phyloP scores from a whole-genome alignment of 2,113 vertebrate genomes.

The Willisornis vidua region DNA sequence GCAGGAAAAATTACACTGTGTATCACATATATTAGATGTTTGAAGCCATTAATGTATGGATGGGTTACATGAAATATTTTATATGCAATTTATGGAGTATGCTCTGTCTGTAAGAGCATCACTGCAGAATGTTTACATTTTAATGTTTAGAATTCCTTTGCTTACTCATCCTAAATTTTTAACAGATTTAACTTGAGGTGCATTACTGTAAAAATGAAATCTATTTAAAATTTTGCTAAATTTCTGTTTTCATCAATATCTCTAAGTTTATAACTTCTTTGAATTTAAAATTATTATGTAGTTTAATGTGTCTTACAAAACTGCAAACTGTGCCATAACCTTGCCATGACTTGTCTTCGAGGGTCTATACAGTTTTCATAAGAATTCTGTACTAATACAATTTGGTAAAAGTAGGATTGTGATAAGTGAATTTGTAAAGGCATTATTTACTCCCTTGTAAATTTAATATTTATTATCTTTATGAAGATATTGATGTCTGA shows the following conservation, averaged over 20 bases:
- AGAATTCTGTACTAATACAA: background rate
- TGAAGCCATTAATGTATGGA: background rate
- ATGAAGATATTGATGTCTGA: background rate
- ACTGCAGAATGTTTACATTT: background rate
- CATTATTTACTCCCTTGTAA: slow-evolving; percentile 19
- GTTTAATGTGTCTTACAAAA: background rate
- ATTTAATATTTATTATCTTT: slow-evolving; percentile 8
- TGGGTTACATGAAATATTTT: background rate
- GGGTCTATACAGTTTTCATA: background rate
- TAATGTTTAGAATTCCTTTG: background rate
- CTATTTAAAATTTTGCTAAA: background rate
- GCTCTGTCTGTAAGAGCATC: background rate
- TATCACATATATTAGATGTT: background rate
- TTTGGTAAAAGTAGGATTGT: background rate
- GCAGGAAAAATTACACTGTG: background rate
- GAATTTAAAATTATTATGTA: background rate
- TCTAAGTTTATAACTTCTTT: background rate
- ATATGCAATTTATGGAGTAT: background rate
- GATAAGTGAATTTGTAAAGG: background rate
- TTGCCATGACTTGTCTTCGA: background rate
- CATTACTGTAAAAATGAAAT: background rate
- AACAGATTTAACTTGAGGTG: background rate
- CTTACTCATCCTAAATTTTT: background rate
- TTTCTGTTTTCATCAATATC: background rate
- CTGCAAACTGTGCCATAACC: background rate